Evolutionary conservation across 2,888 invertebrate genomes (phyloP).

Genomic region (Mactromeris polynyma): DNA sequence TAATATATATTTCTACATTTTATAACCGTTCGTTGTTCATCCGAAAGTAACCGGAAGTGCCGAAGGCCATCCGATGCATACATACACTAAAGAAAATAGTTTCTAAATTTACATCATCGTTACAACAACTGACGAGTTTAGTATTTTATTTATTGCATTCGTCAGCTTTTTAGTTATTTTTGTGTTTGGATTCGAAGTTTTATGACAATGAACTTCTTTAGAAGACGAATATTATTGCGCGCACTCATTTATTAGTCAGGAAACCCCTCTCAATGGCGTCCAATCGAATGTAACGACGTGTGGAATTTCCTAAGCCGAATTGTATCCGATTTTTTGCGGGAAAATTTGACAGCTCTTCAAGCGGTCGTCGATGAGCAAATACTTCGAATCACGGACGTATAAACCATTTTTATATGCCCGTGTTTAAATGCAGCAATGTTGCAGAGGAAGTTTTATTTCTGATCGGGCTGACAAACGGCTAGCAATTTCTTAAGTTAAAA

Average conservation of each 20-base stretch:
- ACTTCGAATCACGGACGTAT: no score
- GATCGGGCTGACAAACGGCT: no score
- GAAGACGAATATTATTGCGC: slow-evolving; percentile 25
- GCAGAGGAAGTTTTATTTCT: no score
- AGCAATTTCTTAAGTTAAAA: no score
- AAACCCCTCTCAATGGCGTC: neutral
- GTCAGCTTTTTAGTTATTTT: neutral
- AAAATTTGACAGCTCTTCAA: slow-evolving; percentile 52
- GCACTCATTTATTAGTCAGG: neutral
- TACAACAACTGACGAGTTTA: neutral
- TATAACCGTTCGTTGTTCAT: neutral
- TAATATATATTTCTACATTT: slow-evolving; percentile 64
- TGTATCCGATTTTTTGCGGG: slow-evolving; percentile 41
- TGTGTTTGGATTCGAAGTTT: neutral
- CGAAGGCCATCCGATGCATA: slow-evolving; percentile 51
- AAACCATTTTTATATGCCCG: no score
- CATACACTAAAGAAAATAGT: slow-evolving; percentile 15
- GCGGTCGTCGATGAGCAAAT: no score
- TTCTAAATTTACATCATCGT: neutral
- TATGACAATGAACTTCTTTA: neutral
- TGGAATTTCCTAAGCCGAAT: slow-evolving; percentile 24
- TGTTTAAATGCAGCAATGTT: no score
- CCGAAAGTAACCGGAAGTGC: slow-evolving; percentile 66
- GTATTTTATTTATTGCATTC: no score
- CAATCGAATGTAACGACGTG: slow-evolving; percentile 48